These are phyloP conservation scores for Lasioglossum albipes DNA, from an alignment of 1,140 invertebrate genomes.

Conservation along the genomic window DNA sequence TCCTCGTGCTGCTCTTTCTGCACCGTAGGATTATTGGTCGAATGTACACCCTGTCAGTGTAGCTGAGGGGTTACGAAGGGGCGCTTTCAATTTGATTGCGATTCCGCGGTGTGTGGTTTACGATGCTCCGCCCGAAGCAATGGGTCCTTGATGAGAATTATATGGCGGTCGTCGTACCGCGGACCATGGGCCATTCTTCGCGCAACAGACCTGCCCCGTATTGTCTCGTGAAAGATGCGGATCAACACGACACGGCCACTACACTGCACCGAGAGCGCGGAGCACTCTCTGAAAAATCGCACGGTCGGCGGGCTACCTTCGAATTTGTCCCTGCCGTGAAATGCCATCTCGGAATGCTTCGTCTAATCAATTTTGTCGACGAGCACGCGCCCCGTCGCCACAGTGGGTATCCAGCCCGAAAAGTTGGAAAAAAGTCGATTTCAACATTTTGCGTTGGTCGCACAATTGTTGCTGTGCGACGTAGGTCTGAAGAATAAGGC, in stretches of 20 bases:
- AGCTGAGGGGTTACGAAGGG: constrained; percentile 7
- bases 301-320: too few species aligned
- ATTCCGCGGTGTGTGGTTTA: constrained; percentile 66
- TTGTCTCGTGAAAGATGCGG: not conserved
- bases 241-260: not conserved
- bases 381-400: too few species aligned
- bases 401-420: too few species aligned
- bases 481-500: too few species aligned
- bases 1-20: constrained; percentile 5
- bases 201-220: not conserved
- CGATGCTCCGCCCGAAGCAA: constrained; percentile 64
- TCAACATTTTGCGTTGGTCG: too few species aligned
- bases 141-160: constrained; percentile 64
- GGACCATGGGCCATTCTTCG: not conserved
- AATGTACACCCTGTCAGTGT: not conserved
- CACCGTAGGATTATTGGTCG: not conserved
- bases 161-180: constrained; percentile 43
- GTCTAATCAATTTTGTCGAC: not conserved
- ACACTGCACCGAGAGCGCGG: not conserved
- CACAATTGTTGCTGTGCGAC: too few species aligned
- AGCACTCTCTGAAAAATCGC: not conserved
- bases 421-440: too few species aligned
- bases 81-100: constrained; percentile 70
- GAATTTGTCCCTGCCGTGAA: too few species aligned
- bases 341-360: not conserved